Percentiles rank a stretch among this genome's conserved stretches.
Conservation (phyloP, 2,797 vertebrate species). For the Gymnothorax reevesii region DNA sequence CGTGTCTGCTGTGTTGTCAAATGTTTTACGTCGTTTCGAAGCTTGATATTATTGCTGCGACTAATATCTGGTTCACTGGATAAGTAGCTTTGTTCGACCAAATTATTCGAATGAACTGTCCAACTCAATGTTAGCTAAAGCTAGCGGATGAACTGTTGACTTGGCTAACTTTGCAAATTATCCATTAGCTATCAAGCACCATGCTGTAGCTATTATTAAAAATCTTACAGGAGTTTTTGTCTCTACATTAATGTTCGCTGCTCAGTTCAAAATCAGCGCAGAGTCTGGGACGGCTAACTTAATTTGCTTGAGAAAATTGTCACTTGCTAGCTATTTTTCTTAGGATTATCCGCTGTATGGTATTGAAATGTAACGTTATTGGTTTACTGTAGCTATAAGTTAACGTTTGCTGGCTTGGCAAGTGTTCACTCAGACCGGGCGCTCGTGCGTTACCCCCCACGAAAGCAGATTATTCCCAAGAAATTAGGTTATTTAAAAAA, state of each 20-base stretch:
- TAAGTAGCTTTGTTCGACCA: neutral
- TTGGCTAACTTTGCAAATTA: neutral
- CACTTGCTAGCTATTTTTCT: neutral
- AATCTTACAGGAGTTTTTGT: neutral
- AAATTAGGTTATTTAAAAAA: neutral
- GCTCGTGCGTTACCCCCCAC: neutral
- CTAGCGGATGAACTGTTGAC: neutral
- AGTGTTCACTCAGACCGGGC: neutral
- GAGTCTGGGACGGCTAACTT: neutral
- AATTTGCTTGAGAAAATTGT: neutral
- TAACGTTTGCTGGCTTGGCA: neutral
- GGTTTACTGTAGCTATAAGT: neutral
- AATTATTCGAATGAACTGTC: neutral
- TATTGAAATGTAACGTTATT: neutral
- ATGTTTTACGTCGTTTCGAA: neutral
- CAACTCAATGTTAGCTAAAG: neutral
- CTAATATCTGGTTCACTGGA: no score
- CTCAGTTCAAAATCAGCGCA: neutral
- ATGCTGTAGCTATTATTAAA: no score
- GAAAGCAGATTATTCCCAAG: neutral
- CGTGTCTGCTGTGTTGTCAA: neutral
- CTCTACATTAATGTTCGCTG: neutral
- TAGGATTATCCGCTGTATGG: neutral
- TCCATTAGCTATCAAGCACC: neutral
- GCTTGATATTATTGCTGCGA: neutral